These are phyloP conservation scores for Muntiacus muntjak DNA, from an alignment of 2,113 vertebrate species.

Conservation along the genomic window DNA sequence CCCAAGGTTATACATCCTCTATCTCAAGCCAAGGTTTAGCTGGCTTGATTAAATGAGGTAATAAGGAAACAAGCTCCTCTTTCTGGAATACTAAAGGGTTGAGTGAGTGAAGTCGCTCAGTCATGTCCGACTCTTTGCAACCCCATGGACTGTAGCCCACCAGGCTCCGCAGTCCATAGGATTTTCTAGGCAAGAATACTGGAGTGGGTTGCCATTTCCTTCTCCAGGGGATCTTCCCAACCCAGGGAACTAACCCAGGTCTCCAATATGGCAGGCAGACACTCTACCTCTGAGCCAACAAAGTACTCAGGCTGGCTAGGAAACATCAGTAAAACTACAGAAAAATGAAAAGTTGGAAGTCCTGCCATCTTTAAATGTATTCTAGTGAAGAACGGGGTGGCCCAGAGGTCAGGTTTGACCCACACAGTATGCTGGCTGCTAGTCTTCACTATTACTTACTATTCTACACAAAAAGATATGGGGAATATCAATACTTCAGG, in stretches of 20 bases:
- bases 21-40: constrained; percentile 59
- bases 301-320: not conserved
- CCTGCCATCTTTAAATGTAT: not conserved
- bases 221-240: not conserved
- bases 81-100: not conserved
- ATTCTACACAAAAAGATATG: not conserved
- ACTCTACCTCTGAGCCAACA: not conserved
- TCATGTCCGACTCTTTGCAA: not conserved
- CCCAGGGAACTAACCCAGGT: not conserved
- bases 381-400: not conserved
- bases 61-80: not conserved
- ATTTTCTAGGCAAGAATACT: not conserved
- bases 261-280: not conserved
- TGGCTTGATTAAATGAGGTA: not conserved
- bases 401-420: not conserved
- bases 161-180: not conserved
- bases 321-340: not conserved
- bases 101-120: not conserved
- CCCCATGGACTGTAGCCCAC: not conserved
- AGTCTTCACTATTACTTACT: not conserved
- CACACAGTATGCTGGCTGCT: not conserved
- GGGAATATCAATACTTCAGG: not conserved
- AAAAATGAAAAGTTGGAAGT: not conserved
- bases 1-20: constrained; percentile 63
- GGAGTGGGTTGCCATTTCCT: not conserved